A percentile compares a stretch with the other conserved stretches of the same genome.
Conservation (phyloP, 2,888 invertebrate species). For the Globia sparganii region DNA sequence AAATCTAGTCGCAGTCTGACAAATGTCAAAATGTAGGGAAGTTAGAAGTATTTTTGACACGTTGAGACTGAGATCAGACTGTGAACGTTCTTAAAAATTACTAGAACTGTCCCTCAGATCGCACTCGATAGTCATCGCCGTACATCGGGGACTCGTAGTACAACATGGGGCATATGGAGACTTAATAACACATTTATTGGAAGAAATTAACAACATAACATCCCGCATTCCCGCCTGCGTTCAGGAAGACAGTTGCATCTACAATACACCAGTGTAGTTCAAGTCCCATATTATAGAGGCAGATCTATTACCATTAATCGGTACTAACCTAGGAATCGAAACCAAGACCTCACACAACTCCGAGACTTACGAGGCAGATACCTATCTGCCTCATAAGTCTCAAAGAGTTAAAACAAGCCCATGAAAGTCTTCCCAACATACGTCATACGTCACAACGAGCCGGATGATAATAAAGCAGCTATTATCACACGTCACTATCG, state of each 20-base stretch:
- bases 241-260: neutral
- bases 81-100: no score
- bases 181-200: neutral
- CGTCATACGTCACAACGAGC: neutral
- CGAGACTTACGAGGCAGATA: neutral
- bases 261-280: neutral
- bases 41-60: no score
- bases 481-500: neutral
- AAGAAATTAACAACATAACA: neutral
- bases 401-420: neutral
- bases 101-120: no score
- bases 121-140: neutral
- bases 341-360: neutral
- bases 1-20: no score
- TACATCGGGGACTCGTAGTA: neutral
- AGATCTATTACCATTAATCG: neutral
- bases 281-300: neutral
- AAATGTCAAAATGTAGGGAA: no score
- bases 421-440: neutral
- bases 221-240: neutral
- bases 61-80: no score
- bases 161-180: neutral
- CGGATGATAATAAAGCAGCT: conserved; percentile 3
- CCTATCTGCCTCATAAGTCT: no score
- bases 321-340: neutral